Evolutionary conservation across 2,797 vertebrate genomes (phyloP).

Genomic region (Anableps anableps): DNA sequence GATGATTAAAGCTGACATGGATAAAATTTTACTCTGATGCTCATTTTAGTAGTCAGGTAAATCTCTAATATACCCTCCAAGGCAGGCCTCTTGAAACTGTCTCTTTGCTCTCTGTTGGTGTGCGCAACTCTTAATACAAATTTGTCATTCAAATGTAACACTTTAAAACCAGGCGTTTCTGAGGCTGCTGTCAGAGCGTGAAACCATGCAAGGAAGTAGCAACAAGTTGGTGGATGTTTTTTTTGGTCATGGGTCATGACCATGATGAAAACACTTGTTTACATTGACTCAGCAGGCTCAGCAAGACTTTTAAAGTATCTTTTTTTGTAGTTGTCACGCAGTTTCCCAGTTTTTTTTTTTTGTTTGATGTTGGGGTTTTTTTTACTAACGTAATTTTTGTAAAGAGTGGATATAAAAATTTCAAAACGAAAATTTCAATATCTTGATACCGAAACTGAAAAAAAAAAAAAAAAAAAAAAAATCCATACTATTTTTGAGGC

Average conservation of each 20-base stretch:
- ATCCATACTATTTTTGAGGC: too few relatives aligned
- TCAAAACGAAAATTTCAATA: too few relatives aligned
- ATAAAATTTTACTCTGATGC: neutral
- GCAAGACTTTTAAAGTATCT: neutral
- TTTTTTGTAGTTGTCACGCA: neutral
- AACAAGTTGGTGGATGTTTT: slow-evolving; percentile 24
- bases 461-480: too few relatives aligned
- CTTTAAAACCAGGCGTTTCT: slow-evolving; percentile 7
- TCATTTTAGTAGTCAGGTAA: too few relatives aligned
- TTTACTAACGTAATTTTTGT: too few relatives aligned
- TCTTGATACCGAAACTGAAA: too few relatives aligned
- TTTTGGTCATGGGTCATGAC: slow-evolving; percentile 11
- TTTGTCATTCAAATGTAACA: neutral
- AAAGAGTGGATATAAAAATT: too few relatives aligned
- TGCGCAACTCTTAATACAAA: neutral
- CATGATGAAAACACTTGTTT: neutral
- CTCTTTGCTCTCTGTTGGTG: neutral
- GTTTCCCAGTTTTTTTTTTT: too few relatives aligned
- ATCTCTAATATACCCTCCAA: neutral
- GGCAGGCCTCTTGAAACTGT: neutral
- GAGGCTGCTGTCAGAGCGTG: slow-evolving; percentile 8
- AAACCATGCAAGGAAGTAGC: slow-evolving; percentile 9
- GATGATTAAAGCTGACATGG: neutral
- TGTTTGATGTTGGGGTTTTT: too few relatives aligned
- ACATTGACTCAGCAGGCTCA: neutral